Conservation (phyloP, 1,140 invertebrate genomes). For the Elysia chlorotica region DNA sequence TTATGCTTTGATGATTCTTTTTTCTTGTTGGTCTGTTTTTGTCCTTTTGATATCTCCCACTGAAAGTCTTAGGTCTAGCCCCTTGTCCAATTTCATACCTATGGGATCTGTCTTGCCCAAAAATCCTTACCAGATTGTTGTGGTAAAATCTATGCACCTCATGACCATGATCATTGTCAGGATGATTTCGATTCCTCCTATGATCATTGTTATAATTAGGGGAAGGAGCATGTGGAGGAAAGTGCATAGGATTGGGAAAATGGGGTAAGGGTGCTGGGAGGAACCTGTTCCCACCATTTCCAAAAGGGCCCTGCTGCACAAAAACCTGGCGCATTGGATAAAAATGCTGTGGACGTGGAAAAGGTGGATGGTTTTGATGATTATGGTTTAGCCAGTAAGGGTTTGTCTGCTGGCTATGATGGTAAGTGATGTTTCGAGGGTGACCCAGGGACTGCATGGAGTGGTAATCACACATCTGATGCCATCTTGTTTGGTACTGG, state of each 20-base stretch:
- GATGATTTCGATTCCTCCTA: not conserved
- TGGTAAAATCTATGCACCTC: not conserved
- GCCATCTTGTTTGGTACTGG: too few relatives aligned
- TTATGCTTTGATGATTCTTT: too few relatives aligned
- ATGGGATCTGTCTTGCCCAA: too few relatives aligned
- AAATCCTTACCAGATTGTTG: not conserved
- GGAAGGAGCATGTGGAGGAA: not conserved
- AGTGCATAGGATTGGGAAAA: not conserved
- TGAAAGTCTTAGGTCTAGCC: not conserved
- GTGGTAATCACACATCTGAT: too few relatives aligned
- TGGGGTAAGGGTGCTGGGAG: slow-evolving; percentile 17
- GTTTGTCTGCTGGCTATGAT: too few relatives aligned
- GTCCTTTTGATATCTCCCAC: not conserved
- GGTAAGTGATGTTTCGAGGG: too few relatives aligned
- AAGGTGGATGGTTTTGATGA: too few relatives aligned
- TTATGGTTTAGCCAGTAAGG: too few relatives aligned
- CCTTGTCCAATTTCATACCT: not conserved
- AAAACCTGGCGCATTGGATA: slow-evolving; percentile 6
- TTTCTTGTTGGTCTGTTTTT: too few relatives aligned
- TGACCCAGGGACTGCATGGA: too few relatives aligned
- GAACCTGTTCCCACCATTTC: slow-evolving; percentile 26
- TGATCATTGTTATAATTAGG: not conserved
- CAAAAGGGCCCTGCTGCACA: slow-evolving; percentile 20
- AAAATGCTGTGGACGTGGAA: too few relatives aligned
- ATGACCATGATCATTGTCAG: not conserved